Conservation (phyloP, 2,888 invertebrate genomes). For the Agrotis exclamationis region DNA sequence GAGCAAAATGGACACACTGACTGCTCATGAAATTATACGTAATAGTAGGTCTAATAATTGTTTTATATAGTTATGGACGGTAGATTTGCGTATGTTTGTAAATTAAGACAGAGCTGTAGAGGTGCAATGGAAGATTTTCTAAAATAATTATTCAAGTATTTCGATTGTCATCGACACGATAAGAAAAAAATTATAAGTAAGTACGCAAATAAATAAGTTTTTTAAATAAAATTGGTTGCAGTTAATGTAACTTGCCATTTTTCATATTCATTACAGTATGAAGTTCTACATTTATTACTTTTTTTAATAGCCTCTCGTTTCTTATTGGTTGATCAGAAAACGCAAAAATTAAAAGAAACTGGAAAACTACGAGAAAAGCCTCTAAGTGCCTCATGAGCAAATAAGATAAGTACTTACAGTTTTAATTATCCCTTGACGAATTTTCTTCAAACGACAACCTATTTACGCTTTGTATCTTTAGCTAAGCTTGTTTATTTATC, state of each 20-base stretch:
- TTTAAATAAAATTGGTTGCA: not conserved
- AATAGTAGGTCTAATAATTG: constrained; percentile 38
- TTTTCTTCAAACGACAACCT: not conserved
- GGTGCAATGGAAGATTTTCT: not conserved
- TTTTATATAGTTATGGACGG: constrained; percentile 31
- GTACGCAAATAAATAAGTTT: not conserved
- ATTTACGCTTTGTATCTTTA: not conserved
- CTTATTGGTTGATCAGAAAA: too few relatives aligned
- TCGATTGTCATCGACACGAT: too few relatives aligned
- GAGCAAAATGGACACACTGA: constrained; percentile 63
- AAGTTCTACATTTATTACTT: not conserved
- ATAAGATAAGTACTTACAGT: not conserved
- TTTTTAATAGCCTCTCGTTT: too few relatives aligned
- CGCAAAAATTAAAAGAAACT: too few relatives aligned
- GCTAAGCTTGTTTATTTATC: constrained; percentile 1
- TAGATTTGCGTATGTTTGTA: not conserved
- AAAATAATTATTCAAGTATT: not conserved
- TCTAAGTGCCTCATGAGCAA: not conserved
- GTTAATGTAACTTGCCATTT: not conserved
- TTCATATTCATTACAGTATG: not conserved
- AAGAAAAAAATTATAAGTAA: too few relatives aligned
- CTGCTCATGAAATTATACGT: constrained; percentile 59
- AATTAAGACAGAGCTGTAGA: not conserved
- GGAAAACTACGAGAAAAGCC: too few relatives aligned
- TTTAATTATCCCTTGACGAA: not conserved